Evolutionary conservation across 2,113 vertebrate species (phyloP).

Genomic region (Hippotragus niger): DNA sequence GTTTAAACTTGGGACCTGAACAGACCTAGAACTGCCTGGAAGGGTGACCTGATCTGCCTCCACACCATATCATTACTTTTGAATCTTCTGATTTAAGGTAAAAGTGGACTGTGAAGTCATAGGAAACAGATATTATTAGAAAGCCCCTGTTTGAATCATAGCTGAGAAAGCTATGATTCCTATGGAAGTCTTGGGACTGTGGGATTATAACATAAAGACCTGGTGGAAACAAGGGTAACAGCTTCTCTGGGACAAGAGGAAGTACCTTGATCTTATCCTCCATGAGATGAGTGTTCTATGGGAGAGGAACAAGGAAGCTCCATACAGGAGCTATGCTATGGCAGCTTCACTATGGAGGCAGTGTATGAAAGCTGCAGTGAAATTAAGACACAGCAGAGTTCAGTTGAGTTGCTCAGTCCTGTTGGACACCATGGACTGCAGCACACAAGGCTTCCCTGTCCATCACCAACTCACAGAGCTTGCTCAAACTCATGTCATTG

Average conservation of each 20-base stretch:
- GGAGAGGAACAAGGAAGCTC: background rate
- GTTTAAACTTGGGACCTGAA: background rate
- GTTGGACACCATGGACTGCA: background rate
- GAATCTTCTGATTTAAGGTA: background rate
- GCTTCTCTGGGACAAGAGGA: background rate
- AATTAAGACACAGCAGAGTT: background rate
- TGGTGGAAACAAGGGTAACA: background rate
- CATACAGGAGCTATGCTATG: background rate
- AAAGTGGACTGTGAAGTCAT: background rate
- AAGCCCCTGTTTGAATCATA: background rate
- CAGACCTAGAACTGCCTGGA: background rate
- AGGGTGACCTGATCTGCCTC: background rate
- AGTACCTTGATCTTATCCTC: background rate
- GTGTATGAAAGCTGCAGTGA: background rate
- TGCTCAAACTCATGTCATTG: background rate
- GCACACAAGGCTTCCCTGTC: background rate
- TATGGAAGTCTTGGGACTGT: background rate
- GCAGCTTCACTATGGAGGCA: background rate
- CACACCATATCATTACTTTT: background rate
- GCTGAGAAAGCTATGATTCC: background rate
- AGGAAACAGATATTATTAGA: background rate
- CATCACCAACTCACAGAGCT: background rate
- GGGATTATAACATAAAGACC: background rate
- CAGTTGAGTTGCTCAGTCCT: background rate
- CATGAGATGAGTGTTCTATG: rapidly evolving